phyloP scores from a whole-genome alignment of 2,888 invertebrate genomes.

The Syrphus vitripennis region DNA sequence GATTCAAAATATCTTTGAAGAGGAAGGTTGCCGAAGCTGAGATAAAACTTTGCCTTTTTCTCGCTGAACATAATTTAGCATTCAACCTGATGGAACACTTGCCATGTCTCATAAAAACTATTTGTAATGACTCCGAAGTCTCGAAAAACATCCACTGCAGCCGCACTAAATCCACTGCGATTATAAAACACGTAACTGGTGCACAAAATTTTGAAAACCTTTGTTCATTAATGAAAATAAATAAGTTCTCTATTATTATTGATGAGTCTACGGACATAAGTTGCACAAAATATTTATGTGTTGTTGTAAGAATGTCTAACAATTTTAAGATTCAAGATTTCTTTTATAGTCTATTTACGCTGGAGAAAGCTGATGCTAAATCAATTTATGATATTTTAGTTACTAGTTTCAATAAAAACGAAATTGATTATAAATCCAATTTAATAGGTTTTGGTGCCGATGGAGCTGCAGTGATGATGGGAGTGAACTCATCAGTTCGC shows the following conservation, averaged over 20 bases:
- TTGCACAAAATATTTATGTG: neutral
- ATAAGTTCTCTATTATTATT: neutral
- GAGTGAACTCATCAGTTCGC: neutral
- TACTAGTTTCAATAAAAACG: neutral
- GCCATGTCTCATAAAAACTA: neutral
- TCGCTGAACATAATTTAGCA: neutral
- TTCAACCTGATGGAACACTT: neutral
- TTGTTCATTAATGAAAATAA: neutral
- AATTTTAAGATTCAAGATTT: neutral
- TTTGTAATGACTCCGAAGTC: neutral
- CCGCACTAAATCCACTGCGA: neutral
- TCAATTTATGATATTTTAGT: neutral
- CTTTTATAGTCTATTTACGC: neutral
- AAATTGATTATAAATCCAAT: neutral
- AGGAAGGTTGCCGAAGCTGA: neutral
- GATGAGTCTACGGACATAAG: neutral
- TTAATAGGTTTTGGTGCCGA: constrained; percentile 23
- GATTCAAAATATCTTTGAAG: neutral
- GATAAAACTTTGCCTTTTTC: neutral
- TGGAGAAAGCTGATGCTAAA: neutral
- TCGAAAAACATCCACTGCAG: neutral
- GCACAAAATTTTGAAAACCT: neutral
- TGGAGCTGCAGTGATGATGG: constrained; percentile 10
- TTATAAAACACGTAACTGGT: neutral
- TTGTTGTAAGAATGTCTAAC: neutral